Base-by-base conservation (phyloP, 2,113 vertebrate species). In the Dicrurus megarhynchus region DNA sequence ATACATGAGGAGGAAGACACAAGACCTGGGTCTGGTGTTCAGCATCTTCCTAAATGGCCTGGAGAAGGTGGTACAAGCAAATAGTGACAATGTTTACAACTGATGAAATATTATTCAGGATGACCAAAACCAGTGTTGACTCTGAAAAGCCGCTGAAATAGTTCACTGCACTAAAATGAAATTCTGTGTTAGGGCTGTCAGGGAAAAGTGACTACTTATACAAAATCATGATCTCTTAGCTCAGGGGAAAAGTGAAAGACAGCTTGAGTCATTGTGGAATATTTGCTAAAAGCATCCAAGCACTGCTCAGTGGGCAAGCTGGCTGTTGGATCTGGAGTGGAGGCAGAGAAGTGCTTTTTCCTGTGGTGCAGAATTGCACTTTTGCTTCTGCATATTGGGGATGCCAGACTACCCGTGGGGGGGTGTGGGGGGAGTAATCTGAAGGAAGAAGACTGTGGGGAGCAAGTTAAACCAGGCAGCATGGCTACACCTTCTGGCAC, bases 201-300 rank as follows among this genome's bases (percentile, higher is more conserved):
- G 42, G 46, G 26, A 80, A 68, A 92, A 96, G 50, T 88, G 71
- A 42, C 88, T 92, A 33, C 28, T 73, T 77, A 50, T 6, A 74
- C 33, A 57, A 91, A 94, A 79, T 71, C 68, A 56, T 60, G 39
- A 57, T 77, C 41, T 77, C 59, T 69, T 65, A 70, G 28, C 79
- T 88, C 50, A 84, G 59, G 42, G 84, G 24, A 55, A 79, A 92
- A 46, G 21, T 41, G 41, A 69, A 82, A 86, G 89, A 80, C 59
- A 86, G 41, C 23, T 89, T 90, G 86, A 95, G 35, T 84, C 79
- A 74, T 23, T 93, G 49, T 50, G 42, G 47, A 89, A 84, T 39
- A 70, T 71, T 67, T 95, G 46, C 71, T 80, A 46, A 93, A 88
- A 86, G 52, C 74, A 85, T 41, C 90, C 57, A 39, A 64, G 21